Evolutionary conservation across 2,797 vertebrate genomes (phyloP), one percentile per base, ranked within the genome.

Genomic region (Antrozous pallidus): DNA sequence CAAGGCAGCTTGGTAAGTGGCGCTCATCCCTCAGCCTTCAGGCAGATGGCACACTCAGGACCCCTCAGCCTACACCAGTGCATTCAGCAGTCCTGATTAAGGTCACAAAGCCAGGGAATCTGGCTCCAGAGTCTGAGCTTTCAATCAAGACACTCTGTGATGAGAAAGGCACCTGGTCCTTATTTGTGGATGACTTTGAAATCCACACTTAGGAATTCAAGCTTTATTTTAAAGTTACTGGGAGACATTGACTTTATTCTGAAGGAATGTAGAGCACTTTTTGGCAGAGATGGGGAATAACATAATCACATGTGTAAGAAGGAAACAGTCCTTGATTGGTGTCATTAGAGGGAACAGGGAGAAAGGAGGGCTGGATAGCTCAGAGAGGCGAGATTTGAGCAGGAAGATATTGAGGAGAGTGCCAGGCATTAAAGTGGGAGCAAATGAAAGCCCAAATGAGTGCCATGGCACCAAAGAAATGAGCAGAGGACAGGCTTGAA

Each of bases 161-260:
- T 36, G 31, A 73, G 81, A 92, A 94, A 85, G 36, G 16, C 3
- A 71, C 31, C 40, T 58, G 33, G 17, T 70, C 49, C 38, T 84
- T 56, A 82, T 87, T 86, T 75, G 8, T 73, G 67, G 33, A 71
- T 36, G 82, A 51, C 8, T 61, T 75, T 92, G n/a, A 71, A 87
- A 83, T 63, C 51, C 40, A 61, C 33, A 80, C 10, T 47, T 36
- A 58, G 24, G 24, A 91, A 40, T 74, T 2, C 51, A 38, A 8
- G 63, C 47, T 78, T 71, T 61, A n/a, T 84, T 92, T 88, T 85
- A 65, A 84, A 90, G 45, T 49, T 47, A 42, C 20, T 20, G 13
- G 13, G 70, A 81, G 51, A 56, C 31, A 42, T 3, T 81, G 42
- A 13, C 16, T 80, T 88, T 94, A 84, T 71, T 81, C 56, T 86